A percentile compares a stretch with the other conserved stretches of the same genome.
Evolutionary conservation across 1,140 invertebrate genomes (phyloP).

Genomic region (Andricus grossulariae): DNA sequence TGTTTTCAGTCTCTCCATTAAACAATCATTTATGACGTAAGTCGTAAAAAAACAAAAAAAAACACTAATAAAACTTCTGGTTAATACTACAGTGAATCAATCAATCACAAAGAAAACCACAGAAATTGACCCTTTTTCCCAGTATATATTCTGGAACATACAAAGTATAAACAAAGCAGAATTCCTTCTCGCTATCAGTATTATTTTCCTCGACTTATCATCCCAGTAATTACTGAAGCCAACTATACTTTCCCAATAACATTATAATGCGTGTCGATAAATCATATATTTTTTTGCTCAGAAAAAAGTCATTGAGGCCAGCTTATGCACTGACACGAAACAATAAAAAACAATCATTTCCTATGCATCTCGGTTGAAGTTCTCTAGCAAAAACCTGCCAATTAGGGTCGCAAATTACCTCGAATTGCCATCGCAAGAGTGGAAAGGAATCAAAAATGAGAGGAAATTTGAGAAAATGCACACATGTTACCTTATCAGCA

Average conservation of each 20-base stretch:
- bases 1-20: too few species aligned
- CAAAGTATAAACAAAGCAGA: neutral
- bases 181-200: conserved; percentile 6
- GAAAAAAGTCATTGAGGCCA: conserved; percentile 1
- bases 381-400: neutral
- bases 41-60: too few species aligned
- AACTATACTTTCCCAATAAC: neutral
- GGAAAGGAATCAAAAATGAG: neutral
- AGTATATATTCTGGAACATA: neutral
- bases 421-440: neutral
- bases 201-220: conserved; percentile 25
- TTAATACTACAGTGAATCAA: too few species aligned
- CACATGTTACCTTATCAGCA: conserved; percentile 34
- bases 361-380: neutral
- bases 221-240: conserved; percentile 8
- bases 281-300: neutral
- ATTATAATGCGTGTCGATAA: conserved; percentile 4
- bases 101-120: too few species aligned
- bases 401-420: conserved; percentile 24
- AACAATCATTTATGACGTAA: too few species aligned
- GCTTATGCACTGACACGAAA: conserved; percentile 14
- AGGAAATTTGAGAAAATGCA: neutral
- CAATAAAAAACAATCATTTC: conserved; percentile 19
- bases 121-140: neutral
- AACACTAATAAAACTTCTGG: too few species aligned